Evolutionary conservation across 2,797 vertebrate species (phyloP).

Genomic region (Microchirus variegatus): DNA sequence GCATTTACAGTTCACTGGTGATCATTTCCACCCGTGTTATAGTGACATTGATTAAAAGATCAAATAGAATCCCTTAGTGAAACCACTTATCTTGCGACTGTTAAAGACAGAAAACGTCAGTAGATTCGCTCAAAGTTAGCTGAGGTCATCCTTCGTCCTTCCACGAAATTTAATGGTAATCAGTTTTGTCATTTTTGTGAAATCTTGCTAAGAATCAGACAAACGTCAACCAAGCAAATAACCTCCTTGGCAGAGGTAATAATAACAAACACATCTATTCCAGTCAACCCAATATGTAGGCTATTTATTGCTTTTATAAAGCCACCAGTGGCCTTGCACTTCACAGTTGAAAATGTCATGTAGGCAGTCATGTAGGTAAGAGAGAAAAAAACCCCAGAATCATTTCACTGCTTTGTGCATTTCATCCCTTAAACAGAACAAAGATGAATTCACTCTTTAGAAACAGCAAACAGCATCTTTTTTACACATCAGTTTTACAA

Average conservation of each 20-base stretch:
- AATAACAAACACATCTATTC: constrained; percentile 17
- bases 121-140: too few species aligned
- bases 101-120: too few species aligned
- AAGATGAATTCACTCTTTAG: constrained; percentile 18
- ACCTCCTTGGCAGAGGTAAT: constrained; percentile 9
- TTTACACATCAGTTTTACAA: constrained; percentile 39
- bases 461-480: constrained; percentile 50
- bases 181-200: too few species aligned
- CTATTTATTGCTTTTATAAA: constrained; percentile 79
- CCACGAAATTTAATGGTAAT: too few species aligned
- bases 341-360: constrained; percentile 66
- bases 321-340: constrained; percentile 73
- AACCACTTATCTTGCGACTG: too few species aligned
- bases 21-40: too few species aligned
- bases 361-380: constrained; percentile 49
- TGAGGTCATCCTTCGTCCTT: too few species aligned
- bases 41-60: too few species aligned
- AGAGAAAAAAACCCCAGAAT: constrained; percentile 44
- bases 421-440: constrained; percentile 50
- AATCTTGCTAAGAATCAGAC: too few species aligned
- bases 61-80: too few species aligned
- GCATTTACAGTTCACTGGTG: too few species aligned
- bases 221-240: too few species aligned
- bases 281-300: constrained; percentile 46
- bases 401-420: constrained; percentile 44